Evolutionary conservation across 1,140 invertebrate species (phyloP).

Genomic region (Mycetomoellerius zeteki): DNA sequence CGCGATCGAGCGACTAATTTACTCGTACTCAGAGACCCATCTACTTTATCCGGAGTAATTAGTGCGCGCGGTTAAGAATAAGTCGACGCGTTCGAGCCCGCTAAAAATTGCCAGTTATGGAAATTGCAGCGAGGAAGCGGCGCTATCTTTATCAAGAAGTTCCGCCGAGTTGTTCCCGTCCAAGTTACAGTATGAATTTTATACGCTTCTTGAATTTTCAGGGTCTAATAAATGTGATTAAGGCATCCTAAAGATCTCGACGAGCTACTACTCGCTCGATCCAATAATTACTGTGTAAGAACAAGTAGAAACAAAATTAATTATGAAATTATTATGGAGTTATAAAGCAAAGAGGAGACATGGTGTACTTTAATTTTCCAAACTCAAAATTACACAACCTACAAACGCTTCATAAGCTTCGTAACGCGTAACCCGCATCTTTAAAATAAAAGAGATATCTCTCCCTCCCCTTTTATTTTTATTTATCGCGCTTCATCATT

Average conservation of each 20-base stretch:
- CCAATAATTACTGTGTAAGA: slow-evolving; percentile 56
- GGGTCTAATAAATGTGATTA: slow-evolving; percentile 60
- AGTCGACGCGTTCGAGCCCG: slow-evolving; percentile 26
- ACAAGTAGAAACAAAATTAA: slow-evolving; percentile 61
- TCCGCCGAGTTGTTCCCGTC: slow-evolving; percentile 41
- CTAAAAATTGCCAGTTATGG: slow-evolving; percentile 60
- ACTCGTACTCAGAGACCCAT: not conserved
- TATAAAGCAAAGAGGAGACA: slow-evolving; percentile 52
- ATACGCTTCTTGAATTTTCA: slow-evolving; percentile 61
- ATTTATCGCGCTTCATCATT: not conserved
- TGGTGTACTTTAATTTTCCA: slow-evolving; percentile 48
- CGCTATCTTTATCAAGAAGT: slow-evolving; percentile 59
- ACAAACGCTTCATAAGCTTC: slow-evolving; percentile 38
- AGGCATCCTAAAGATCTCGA: slow-evolving; percentile 56
- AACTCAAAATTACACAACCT: slow-evolving; percentile 48
- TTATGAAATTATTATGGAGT: slow-evolving; percentile 59
- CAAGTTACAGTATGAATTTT: slow-evolving; percentile 60
- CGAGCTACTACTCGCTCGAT: slow-evolving; percentile 37
- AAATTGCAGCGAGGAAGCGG: slow-evolving; percentile 33
- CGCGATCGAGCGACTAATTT: slow-evolving; percentile 20
- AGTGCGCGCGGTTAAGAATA: slow-evolving; percentile 40
- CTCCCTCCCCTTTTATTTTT: not conserved
- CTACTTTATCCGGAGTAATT: slow-evolving; percentile 25
- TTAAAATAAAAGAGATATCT: slow-evolving; percentile 25
- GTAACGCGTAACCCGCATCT: not conserved